A percentile compares a stretch with the other conserved stretches of the same genome.
Conservation (phyloP, 2,113 vertebrate species). For the Nestor notabilis region DNA sequence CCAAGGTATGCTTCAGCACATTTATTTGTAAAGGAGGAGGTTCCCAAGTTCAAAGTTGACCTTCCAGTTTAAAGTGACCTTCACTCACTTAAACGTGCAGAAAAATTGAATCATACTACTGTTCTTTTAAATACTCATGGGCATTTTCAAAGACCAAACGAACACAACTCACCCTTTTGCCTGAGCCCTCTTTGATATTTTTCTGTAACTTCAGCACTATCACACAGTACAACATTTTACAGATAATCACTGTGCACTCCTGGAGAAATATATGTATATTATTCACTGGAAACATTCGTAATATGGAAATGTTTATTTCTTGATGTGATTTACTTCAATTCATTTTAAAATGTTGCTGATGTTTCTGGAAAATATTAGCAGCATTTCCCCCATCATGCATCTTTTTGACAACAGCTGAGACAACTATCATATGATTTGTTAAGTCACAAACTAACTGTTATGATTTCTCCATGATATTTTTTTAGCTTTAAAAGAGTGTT, state of each 20-base stretch:
- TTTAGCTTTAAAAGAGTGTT: neutral
- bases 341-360: neutral
- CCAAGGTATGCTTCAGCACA: neutral
- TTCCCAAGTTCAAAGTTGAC: neutral
- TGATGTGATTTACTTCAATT: neutral
- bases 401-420: neutral
- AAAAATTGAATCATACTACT: neutral
- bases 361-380: neutral
- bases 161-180: neutral
- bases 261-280: neutral
- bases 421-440: neutral
- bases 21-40: neutral
- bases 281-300: neutral
- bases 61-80: neutral
- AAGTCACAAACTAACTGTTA: neutral
- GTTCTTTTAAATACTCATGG: slow-evolving; percentile 34
- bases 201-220: neutral
- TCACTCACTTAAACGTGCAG: neutral
- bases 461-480: neutral
- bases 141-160: neutral
- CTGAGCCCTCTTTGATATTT: neutral
- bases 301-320: neutral
- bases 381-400: neutral
- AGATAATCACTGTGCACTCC: neutral
- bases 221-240: neutral